Evolutionary conservation across 1,140 invertebrate genomes (phyloP), one percentile per base, ranked within the genome.

Genomic region (Drosophila kanapiae): DNA sequence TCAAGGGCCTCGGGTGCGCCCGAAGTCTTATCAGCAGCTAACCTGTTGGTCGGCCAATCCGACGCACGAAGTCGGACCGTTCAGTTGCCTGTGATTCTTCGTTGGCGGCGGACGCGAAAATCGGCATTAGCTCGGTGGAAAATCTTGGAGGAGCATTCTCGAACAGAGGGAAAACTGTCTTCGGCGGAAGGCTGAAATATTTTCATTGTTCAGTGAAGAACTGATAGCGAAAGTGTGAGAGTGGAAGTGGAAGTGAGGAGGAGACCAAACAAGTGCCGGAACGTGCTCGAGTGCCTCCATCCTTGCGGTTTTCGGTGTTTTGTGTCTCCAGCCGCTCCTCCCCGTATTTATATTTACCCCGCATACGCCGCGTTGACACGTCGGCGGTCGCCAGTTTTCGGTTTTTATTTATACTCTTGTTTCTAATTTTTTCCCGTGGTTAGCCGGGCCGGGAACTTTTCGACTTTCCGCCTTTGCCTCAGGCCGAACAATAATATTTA

Each of bases 11-110:
- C 75, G 59, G 40, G 23, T 49, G 37, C 23, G 29, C 49, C 81
- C 84, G 85, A 80, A 59, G 42, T 59, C 84, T 87, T 87, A 87
- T 87, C 84, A 87, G 84, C 63, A 48, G 61, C 58, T 84, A 87
- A 87, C 84, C 84, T 88, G 84, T 88, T 90, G 85, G 84, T 78
- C 82, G 71, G 76, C 67, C 40, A 42, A 27, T 42, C 14, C 45
- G 70, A 47, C 58, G 42, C 75, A 54, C 80, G 48, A 62, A 42
- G 33, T 16, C 23, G 47, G 47, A 23, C 29, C 47, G 61, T 45
- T 83, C 84, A 88, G 84, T 88, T 88, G 80, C 80, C 87, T 84
- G 80, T 90, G 78, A 75, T 81, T 78, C 78, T 77, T 88, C 85
- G 78, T 84, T 68, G 84, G 64, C 74, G 85, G 16, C 80, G 78